Evolutionary conservation across 2,113 vertebrate species (phyloP), one percentile per base, ranked within the genome.

Genomic region (Semnornis frantzii): DNA sequence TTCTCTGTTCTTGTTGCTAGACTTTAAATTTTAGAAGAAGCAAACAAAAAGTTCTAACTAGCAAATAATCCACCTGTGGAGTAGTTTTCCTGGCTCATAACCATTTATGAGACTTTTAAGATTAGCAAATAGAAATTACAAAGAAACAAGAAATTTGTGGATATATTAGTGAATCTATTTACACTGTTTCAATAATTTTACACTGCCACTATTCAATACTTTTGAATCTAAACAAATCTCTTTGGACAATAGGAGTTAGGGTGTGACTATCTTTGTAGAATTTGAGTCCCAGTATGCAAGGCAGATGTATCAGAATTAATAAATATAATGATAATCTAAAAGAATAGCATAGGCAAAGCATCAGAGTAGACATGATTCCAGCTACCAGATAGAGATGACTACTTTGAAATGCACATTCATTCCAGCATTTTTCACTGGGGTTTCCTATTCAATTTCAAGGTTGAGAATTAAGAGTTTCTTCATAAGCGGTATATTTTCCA

Each of bases 21-120:
- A 63, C 25, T 73, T 72, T 10, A 87, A 8, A 31, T 68, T 55
- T 52, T 39, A 9, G 15, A 21, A 48, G 66, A 54, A 52, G 7
- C 8, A 52, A 70, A 15, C 44, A 39, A 78, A 77, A 92, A 71
- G 44, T 87, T 39, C 23, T 77, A 81, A 80, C 78, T 76, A 70
- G 63, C 55, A 93, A 96, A 91, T 78, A 89, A 80, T 30, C 39
- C 52, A 83, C 72, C 89, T 74, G 68, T 93, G 63, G 59, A 71
- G 12, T 57, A 93, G 24, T 3, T 92, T 91, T 92, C 82, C 48
- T 91, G 79, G 20, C 48, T 94, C 62, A 75, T 68, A 91, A 83
- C 48, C 9, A 23, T 87, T 93, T 92, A 85, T 58, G 69, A 87
- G 79, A 48, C 57, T 58, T 93, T 54, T 34, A 82, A 85, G 82